A percentile compares a stretch with the other conserved stretches of the same genome.
Conservation (phyloP, 1,140 invertebrate genomes). For the Neoseiulus cucumeris region DNA sequence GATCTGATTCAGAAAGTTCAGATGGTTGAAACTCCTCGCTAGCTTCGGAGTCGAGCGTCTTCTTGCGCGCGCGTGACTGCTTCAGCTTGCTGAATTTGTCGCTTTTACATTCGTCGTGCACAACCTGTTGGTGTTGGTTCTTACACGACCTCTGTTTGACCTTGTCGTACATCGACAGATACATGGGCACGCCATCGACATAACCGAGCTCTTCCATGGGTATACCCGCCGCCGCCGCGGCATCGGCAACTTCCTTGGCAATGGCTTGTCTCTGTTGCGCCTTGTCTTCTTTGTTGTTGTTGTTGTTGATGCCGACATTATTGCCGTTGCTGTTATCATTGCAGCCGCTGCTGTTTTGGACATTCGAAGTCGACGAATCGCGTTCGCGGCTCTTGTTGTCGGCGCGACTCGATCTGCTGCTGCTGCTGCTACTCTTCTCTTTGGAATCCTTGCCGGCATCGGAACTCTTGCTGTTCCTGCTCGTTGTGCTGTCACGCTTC, state of each 20-base stretch:
- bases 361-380: conserved; percentile 14
- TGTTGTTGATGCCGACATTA: conserved; percentile 16
- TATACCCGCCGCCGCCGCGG: conserved; percentile 14
- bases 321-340: conserved; percentile 14
- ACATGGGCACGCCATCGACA: conserved; percentile 64
- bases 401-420: conserved; percentile 15
- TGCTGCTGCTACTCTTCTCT: conserved; percentile 14
- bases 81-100: conserved; percentile 68
- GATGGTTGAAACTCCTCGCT: conserved; percentile 1
- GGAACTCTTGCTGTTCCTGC: conserved; percentile 20
- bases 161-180: conserved; percentile 96
- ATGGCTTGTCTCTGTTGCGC: conserved; percentile 27
- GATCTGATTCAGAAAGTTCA: conserved; percentile 13
- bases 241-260: conserved; percentile 15
- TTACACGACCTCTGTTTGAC: conserved; percentile 71
- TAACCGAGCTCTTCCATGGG: conserved; percentile 34
- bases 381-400: conserved; percentile 13
- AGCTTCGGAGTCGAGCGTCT: conserved; percentile 14
- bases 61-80: conserved; percentile 35
- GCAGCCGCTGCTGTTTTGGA: conserved; percentile 18
- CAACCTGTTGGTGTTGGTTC: conserved; percentile 48
- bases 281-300: conserved; percentile 21
- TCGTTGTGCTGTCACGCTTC: conserved; percentile 25
- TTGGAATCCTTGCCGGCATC: conserved; percentile 17
- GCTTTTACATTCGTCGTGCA: conserved; percentile 64